phyloP scores from a whole-genome alignment of 2,113 vertebrate species.

The Bubo scandiacus region DNA sequence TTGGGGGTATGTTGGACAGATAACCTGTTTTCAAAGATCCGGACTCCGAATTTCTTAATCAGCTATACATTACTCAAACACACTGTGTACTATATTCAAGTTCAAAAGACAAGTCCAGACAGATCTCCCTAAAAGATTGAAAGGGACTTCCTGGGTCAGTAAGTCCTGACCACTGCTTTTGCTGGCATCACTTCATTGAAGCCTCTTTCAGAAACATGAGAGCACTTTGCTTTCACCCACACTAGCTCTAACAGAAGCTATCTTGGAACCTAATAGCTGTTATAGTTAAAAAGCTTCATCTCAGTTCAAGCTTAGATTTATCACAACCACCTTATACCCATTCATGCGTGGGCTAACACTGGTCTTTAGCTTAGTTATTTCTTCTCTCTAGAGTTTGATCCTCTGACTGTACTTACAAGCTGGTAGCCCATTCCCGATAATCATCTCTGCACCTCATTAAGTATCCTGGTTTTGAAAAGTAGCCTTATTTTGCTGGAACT shows the following conservation, averaged over 20 bases:
- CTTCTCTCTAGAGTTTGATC: neutral
- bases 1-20: neutral
- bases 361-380: neutral
- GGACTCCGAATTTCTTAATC: neutral
- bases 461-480: neutral
- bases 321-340: neutral
- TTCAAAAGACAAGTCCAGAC: slow-evolving; percentile 39
- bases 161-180: neutral
- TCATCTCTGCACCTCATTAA: neutral
- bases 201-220: neutral
- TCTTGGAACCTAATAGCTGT: neutral
- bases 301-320: neutral
- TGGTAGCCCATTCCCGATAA: neutral
- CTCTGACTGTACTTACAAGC: neutral
- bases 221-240: neutral
- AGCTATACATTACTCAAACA: neutral
- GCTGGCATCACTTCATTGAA: neutral
- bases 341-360: fast-evolving
- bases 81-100: neutral
- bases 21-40: neutral
- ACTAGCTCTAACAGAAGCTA: neutral
- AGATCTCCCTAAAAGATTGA: neutral
- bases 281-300: neutral
- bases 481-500: neutral
- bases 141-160: neutral